phyloP scores from a whole-genome alignment of 2,888 invertebrate genomes.

The Automeris io region DNA sequence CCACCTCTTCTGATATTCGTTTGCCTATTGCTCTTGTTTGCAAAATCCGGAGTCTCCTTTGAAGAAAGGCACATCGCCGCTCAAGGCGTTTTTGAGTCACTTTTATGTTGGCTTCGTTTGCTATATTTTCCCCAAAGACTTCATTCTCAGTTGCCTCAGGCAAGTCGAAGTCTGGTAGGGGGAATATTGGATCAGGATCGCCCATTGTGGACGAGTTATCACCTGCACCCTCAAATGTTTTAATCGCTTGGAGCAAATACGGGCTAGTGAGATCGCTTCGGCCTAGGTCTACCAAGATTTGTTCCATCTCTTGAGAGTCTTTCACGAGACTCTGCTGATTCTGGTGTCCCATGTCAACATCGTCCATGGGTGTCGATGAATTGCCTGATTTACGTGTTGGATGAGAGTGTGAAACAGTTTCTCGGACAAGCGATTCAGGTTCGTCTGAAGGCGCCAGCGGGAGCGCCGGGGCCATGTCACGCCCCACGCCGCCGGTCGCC shows the following conservation, averaged over 20 bases:
- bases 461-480: constrained; percentile 96
- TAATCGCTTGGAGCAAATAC: constrained; percentile 85
- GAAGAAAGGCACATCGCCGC: constrained; percentile 82
- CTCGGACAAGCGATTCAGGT: constrained; percentile 38
- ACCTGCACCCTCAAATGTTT: constrained; percentile 80
- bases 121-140: constrained; percentile 47
- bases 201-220: constrained; percentile 53
- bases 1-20: constrained; percentile 87
- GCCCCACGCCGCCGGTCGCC: constrained; percentile 67
- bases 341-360: constrained; percentile 77
- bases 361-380: constrained; percentile 75
- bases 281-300: constrained; percentile 79
- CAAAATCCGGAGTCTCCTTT: constrained; percentile 84
- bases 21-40: constrained; percentile 86
- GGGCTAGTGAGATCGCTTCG: constrained; percentile 77
- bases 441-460: constrained; percentile 80
- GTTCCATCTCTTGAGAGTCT: constrained; percentile 80
- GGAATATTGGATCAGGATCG: constrained; percentile 69
- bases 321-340: constrained; percentile 75
- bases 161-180: constrained; percentile 58
- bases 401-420: constrained; percentile 45
- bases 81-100: constrained; percentile 79
- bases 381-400: constrained; percentile 70
- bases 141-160: constrained; percentile 73
- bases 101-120: constrained; percentile 67